Evolutionary conservation across 2,888 invertebrate species (phyloP).

Genomic region (Arenicola marina): DNA sequence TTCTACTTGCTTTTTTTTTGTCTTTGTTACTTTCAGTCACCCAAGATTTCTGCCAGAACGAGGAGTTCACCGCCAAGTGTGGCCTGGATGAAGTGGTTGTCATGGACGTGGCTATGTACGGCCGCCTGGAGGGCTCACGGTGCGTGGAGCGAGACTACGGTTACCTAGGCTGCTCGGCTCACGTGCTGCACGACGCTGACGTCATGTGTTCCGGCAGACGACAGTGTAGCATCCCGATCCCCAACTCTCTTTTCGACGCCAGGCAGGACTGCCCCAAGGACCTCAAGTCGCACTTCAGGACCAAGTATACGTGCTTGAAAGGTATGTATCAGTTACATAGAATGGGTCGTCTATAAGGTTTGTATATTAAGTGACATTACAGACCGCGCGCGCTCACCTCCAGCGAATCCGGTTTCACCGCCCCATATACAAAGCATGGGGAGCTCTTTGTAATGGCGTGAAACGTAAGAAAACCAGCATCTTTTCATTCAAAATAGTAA

Average conservation of each 20-base stretch:
- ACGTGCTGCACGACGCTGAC: slow-evolving; percentile 17
- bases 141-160: slow-evolving; percentile 15
- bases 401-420: no score
- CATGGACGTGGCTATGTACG: slow-evolving; percentile 10
- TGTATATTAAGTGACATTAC: no score
- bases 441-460: no score
- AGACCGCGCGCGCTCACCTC: no score
- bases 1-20: no score
- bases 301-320: slow-evolving; percentile 12
- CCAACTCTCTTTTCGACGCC: slow-evolving; percentile 15
- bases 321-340: slow-evolving; percentile 5
- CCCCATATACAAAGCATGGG: no score
- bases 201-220: slow-evolving; percentile 18
- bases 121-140: slow-evolving; percentile 5
- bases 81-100: slow-evolving; percentile 12
- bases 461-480: no score
- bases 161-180: slow-evolving; percentile 11
- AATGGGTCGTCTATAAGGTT: no score
- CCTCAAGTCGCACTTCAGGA: slow-evolving; percentile 19
- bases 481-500: no score
- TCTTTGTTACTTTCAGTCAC: background rate
- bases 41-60: slow-evolving; percentile 9
- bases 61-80: slow-evolving; percentile 6
- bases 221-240: slow-evolving; percentile 12
- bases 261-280: slow-evolving; percentile 21